Conservation (phyloP, 2,797 vertebrate genomes). For the Nyctalus aviator region DNA sequence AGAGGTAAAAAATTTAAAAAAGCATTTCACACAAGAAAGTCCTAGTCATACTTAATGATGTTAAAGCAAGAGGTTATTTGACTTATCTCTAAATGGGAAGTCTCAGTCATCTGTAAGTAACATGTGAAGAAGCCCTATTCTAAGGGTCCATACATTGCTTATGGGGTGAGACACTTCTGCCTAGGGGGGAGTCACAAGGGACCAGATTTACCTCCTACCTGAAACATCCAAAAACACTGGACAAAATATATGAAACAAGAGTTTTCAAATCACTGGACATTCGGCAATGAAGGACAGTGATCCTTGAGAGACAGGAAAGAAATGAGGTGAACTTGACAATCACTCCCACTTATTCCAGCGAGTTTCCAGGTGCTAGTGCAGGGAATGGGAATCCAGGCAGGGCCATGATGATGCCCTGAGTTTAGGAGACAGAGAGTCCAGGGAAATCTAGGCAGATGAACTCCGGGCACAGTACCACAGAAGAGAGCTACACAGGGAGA, state of each 20-base stretch:
- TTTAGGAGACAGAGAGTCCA: neutral
- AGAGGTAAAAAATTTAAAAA: conserved; percentile 6
- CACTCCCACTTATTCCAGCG: neutral
- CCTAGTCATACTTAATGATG: conserved; percentile 6
- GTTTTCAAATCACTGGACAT: neutral
- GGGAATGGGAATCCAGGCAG: neutral
- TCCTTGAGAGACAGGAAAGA: neutral
- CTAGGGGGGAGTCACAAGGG: neutral
- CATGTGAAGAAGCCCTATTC: neutral
- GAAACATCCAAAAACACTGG: neutral
- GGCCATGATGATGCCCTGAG: neutral
- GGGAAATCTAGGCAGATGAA: neutral
- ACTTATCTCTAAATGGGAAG: conserved; percentile 16
- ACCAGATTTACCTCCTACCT: neutral
- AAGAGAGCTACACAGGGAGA: neutral
- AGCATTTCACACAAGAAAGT: conserved; percentile 56
- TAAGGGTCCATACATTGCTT: neutral
- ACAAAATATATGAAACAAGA: neutral
- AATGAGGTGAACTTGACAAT: neutral
- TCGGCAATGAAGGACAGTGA: neutral
- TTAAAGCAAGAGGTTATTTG: conserved; percentile 25
- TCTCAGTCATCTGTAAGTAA: neutral
- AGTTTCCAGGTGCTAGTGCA: neutral
- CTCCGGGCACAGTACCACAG: neutral
- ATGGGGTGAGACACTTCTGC: neutral